These are phyloP conservation scores for Passer domesticus DNA, from an alignment of 2,113 vertebrate genomes.

Conservation along the genomic window DNA sequence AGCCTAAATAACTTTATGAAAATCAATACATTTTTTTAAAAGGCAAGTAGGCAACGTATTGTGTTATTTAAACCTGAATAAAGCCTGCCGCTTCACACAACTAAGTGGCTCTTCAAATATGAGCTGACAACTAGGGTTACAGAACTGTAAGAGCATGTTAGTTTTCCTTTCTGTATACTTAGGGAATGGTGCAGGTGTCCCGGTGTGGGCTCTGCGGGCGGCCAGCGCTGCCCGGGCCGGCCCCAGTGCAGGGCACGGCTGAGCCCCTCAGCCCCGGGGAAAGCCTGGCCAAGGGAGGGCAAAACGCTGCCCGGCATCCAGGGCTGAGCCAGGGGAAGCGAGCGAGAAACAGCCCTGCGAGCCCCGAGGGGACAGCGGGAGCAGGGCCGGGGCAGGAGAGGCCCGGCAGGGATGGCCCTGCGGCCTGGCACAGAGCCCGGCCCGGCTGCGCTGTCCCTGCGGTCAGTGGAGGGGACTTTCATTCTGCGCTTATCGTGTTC, in stretches of 20 bases:
- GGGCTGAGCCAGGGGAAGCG: background rate
- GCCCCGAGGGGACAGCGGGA: background rate
- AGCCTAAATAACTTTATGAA: background rate
- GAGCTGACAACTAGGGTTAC: background rate
- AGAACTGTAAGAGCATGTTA: background rate
- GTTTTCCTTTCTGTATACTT: background rate
- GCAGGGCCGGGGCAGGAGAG: background rate
- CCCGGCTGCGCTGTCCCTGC: background rate
- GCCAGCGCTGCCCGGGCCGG: accelerated
- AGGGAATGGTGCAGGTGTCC: accelerated
- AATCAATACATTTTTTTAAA: background rate
- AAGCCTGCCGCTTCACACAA: background rate
- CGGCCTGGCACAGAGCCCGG: background rate
- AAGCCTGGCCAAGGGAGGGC: background rate
- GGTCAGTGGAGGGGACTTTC: accelerated
- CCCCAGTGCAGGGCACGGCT: background rate
- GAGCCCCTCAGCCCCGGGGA: background rate
- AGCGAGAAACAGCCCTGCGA: background rate
- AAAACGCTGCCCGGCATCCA: background rate
- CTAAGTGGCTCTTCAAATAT: background rate
- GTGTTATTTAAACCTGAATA: background rate
- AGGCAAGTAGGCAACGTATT: background rate
- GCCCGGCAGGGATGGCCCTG: background rate
- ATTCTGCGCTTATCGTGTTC: accelerated
- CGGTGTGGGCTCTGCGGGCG: accelerated